phyloP scores from a whole-genome alignment of 2,113 vertebrate genomes.

The Corythornis cristatus region DNA sequence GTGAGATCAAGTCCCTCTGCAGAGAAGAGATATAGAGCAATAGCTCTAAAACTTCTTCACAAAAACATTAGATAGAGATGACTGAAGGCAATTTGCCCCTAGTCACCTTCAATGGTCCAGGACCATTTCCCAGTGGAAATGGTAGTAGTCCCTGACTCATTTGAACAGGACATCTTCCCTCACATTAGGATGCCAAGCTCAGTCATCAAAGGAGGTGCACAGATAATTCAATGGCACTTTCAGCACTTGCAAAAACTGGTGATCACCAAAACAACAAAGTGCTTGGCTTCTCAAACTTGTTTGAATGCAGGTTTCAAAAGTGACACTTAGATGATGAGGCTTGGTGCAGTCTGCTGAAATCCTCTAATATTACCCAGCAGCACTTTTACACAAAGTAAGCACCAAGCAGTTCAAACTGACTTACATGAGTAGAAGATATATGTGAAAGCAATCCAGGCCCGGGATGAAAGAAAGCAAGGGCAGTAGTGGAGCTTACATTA shows the following conservation, averaged over 20 bases:
- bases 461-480: neutral
- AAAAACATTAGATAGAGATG: neutral
- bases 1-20: neutral
- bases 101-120: neutral
- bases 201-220: rapidly evolving
- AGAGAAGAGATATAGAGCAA: neutral
- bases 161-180: neutral
- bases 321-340: neutral
- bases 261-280: neutral
- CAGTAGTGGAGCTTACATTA: neutral
- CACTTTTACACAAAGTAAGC: neutral
- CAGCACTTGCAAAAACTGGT: neutral
- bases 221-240: neutral
- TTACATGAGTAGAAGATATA: neutral
- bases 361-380: neutral
- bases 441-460: rapidly evolving
- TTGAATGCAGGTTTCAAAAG: neutral
- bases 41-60: neutral
- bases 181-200: neutral
- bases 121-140: neutral
- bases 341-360: neutral
- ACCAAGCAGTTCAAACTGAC: neutral
- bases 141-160: neutral
- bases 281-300: neutral
- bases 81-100: neutral